Evolutionary conservation across 2,113 vertebrate genomes (phyloP), one percentile per base, ranked within the genome.

Genomic region (Paradisaea rubra): DNA sequence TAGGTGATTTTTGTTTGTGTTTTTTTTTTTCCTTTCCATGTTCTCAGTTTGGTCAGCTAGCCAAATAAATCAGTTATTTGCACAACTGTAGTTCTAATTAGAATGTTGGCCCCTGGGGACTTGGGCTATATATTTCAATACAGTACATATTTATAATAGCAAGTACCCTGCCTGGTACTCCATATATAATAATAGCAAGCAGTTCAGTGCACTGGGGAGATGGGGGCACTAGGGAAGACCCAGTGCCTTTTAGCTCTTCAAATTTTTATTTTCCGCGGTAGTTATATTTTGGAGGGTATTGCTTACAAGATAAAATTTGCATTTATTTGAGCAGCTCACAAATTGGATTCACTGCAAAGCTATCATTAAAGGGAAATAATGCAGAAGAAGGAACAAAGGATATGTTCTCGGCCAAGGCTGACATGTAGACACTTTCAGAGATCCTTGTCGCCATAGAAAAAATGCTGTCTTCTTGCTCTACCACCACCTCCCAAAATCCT

Each of bases 341-440:
- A 95, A 92, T 78, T 57, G 59, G 39, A 89, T 89, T 92, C 45
- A 21, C 49, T 64, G 68, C 94, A 96, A 95, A 96, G 85, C 81
- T 95, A 42, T 95, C 80, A 94, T 95, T 97, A 95, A 94, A 94
- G 70, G 92, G 79, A 97, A 96, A 95, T 88, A 97, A 92, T 92
- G 81, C 64, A 86, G 91, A 89, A 86, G 78, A 79, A 68, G 37
- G 72, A 95, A 89, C 77, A 97, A 96, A 97, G 70, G 78, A 59
- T 64, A n/a, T 5, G 7, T 94, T 96, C 92, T 96, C 33, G 77
- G 59, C 56, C 27, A 90, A 94, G 61, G 93, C 92, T 85, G 92
- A 91, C 57, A 52, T 39, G 87, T 60, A 94, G 69, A 91, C 61
- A 20, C 35, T 94, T 91, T 42, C 64, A 80, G 76, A 59, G 78